These are phyloP conservation scores for Microplitis deprimator DNA, from an alignment of 2,888 invertebrate genomes.

Conservation along the genomic window DNA sequence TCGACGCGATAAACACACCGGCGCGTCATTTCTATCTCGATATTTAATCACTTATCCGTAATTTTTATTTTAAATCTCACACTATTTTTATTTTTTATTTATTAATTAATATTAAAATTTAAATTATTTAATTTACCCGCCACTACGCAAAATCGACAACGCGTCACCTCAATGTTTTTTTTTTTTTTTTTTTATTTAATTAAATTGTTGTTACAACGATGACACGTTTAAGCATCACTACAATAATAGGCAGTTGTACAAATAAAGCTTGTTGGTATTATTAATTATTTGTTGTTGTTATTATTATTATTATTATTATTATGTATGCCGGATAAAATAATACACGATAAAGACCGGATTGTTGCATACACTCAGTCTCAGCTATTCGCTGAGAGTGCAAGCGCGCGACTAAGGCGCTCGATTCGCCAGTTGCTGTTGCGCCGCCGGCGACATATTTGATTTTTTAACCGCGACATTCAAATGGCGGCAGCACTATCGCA, in stretches of 20 bases:
- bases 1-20: constrained; percentile 37
- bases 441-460: constrained; percentile 57
- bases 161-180: background rate
- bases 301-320: background rate
- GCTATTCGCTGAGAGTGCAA: constrained; percentile 67
- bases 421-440: constrained; percentile 58
- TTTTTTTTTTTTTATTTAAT: background rate
- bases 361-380: constrained; percentile 52
- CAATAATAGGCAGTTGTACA: background rate
- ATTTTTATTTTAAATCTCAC: no score
- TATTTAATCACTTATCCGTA: no score
- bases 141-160: background rate
- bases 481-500: constrained; percentile 56
- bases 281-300: background rate
- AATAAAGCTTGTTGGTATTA: background rate
- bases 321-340: background rate
- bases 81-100: no score
- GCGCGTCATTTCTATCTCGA: constrained; percentile 18
- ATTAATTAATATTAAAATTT: no score
- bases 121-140: background rate
- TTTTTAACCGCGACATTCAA: constrained; percentile 50
- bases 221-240: background rate
- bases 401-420: constrained; percentile 66
- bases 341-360: constrained; percentile 33
- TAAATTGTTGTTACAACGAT: background rate